Evolutionary conservation across 2,113 vertebrate species (phyloP).

Genomic region (Origma solitaria): DNA sequence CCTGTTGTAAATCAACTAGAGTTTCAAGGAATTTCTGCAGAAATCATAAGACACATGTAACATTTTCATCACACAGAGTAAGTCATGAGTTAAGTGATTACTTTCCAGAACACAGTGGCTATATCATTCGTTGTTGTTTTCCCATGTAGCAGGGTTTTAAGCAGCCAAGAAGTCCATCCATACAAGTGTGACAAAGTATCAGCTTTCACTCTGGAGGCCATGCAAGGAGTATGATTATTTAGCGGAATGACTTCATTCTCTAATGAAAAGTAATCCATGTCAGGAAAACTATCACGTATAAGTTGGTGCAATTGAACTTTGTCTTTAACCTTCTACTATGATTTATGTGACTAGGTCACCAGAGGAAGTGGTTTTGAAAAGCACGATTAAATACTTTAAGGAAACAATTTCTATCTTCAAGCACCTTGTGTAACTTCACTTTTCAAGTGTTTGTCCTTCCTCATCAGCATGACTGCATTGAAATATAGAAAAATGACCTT

Average conservation of each 20-base stretch:
- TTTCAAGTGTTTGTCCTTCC: constrained; percentile 66
- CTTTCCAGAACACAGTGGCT: neutral
- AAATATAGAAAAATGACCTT: constrained; percentile 51
- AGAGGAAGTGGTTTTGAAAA: constrained; percentile 67
- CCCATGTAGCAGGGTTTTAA: neutral
- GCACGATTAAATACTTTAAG: constrained; percentile 68
- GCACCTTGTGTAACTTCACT: constrained; percentile 22
- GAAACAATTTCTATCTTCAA: constrained; percentile 68
- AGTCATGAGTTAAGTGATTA: neutral
- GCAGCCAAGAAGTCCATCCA: neutral
- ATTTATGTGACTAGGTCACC: constrained; percentile 73
- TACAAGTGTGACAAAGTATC: neutral
- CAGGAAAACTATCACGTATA: constrained; percentile 48
- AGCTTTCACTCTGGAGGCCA: neutral
- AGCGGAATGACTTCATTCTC: constrained; percentile 44
- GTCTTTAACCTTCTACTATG: constrained; percentile 73
- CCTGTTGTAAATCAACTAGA: neutral
- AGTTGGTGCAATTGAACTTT: constrained; percentile 65
- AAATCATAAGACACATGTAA: neutral
- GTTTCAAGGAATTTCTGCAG: neutral
- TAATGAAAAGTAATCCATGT: constrained; percentile 58
- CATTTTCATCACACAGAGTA: neutral
- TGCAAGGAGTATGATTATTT: neutral
- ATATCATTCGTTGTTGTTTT: neutral
- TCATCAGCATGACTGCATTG: constrained; percentile 13